These are phyloP conservation scores for Petrolisthes cinctipes DNA, from an alignment of 2,888 invertebrate species.

Conservation along the genomic window DNA sequence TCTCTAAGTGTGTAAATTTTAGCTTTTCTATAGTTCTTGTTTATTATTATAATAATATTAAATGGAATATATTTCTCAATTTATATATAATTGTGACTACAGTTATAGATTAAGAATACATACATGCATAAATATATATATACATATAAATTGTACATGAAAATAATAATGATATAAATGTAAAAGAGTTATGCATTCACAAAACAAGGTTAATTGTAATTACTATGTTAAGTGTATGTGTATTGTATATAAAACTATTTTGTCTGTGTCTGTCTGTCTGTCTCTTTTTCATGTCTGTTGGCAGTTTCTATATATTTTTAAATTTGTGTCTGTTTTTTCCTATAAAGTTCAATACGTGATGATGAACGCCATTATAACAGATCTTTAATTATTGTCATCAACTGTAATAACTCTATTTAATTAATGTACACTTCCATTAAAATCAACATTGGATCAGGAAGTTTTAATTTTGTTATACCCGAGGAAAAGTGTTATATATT, in stretches of 20 bases:
- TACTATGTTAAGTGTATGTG: too few relatives aligned
- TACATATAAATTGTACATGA: too few relatives aligned
- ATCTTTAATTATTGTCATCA: not conserved
- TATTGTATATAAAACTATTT: slow-evolving; percentile 3
- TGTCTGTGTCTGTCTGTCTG: not conserved
- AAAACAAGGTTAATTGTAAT: not conserved
- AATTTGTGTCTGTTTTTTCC: not conserved
- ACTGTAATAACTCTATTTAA: not conserved
- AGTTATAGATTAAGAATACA: not conserved
- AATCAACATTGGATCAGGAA: not conserved
- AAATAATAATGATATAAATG: not conserved
- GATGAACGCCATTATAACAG: not conserved
- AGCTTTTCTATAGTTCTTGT: slow-evolving; percentile 14
- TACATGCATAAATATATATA: not conserved
- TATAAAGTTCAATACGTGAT: not conserved
- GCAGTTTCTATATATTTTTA: slow-evolving; percentile 15
- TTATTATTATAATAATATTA: not conserved
- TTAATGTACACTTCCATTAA: slow-evolving; percentile 10
- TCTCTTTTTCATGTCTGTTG: not conserved
- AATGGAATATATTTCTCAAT: not conserved
- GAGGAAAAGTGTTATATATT: too few relatives aligned
- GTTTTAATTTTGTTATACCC: too few relatives aligned
- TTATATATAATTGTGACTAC: not conserved
- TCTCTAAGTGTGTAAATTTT: not conserved
- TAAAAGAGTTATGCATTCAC: slow-evolving; percentile 7